Base-by-base conservation (phyloP, 53 echinoderm and acorn worm genomes). In the Luidia sarsii region DNA sequence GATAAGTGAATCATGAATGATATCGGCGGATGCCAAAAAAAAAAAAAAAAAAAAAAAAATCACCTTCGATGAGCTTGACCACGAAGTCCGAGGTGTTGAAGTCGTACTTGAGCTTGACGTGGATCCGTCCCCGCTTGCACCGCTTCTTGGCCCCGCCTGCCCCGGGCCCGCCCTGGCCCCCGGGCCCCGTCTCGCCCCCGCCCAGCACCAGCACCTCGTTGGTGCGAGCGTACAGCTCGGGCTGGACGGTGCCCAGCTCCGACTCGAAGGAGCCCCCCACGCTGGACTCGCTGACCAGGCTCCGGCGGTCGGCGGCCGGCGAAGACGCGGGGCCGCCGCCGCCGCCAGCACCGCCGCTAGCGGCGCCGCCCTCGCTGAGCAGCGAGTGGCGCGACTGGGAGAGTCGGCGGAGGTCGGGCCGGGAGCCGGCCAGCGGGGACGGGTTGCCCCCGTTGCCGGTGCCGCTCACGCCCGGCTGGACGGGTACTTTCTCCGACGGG, bases 71-170 rank as follows among this genome's bases (percentile, higher is more conserved):
- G 19, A 96, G 50, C 63, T 87, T 88, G 10, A 96, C 89, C 37
- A 92, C 86, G 56, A 96, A 93, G 35, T 96, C 96, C 4, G 96
- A 96, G 13, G 82, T 90, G 27, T 87, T 85, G 83, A 96, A 96
- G 66, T 91, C 89, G 38, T 96, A 96, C 67, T 93, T 90, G 19
- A 96, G 93, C 63, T 93, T 96, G 65, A 90, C 87, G 51, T 96
- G 96, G 30, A 96, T 31, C n/a, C 81, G 86, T 2, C 96, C 96
- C 13, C 71, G 60, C 48, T 82, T 87, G 57, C 69, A 77, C 41
- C 28, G 50, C 39, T 65, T 63, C 71, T 81, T 90, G 64, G 52
- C 65, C 52, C 67, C 34, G 18, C 25, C 23, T 1, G 28, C 18
- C 31, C 37, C 43, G 37, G 33, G 37, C 33, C 43, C 69, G 16